Evolutionary conservation across 2,113 vertebrate species (phyloP).

Genomic region (Anarhynchus alexandrinus): DNA sequence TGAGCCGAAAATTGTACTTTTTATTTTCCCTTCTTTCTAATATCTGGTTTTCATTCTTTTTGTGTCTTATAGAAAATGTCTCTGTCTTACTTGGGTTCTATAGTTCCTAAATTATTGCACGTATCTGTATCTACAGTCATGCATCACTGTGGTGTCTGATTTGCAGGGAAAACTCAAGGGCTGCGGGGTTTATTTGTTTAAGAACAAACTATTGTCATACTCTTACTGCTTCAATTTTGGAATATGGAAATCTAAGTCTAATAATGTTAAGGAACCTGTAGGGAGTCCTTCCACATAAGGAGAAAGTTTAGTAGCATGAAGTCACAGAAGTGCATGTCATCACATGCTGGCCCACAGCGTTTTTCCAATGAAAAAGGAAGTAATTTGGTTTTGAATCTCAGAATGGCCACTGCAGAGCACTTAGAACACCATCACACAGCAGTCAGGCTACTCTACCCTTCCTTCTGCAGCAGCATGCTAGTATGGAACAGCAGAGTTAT

Average conservation of each 20-base stretch:
- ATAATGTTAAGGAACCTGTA: neutral
- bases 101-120: neutral
- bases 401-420: neutral
- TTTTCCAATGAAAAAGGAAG: neutral
- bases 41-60: neutral
- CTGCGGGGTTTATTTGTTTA: neutral
- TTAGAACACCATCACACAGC: neutral
- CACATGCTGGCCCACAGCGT: neutral
- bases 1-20: neutral
- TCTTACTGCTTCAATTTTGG: neutral
- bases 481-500: accelerated
- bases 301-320: neutral
- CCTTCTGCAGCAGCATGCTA: neutral
- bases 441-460: neutral
- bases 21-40: neutral
- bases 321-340: neutral
- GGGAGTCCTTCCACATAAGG: neutral
- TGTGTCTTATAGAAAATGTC: neutral
- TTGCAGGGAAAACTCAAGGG: neutral
- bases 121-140: neutral
- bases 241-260: neutral
- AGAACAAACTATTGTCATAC: neutral
- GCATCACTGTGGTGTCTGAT: neutral
- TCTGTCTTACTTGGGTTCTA: neutral
- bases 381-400: neutral